phyloP scores from a whole-genome alignment of 1,140 invertebrate species.

The Ladona fulva region DNA sequence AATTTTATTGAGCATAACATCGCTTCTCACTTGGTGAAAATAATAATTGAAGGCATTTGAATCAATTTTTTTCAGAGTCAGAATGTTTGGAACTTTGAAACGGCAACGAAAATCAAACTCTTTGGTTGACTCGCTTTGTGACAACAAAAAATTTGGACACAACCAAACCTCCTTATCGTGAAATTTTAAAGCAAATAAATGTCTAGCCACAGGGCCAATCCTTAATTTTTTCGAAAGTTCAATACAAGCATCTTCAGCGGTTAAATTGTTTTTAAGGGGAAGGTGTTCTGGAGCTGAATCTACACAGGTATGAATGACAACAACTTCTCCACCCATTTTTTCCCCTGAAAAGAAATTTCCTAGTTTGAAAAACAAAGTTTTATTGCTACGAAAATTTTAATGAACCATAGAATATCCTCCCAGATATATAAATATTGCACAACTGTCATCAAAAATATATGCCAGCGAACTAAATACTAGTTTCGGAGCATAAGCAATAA shows the following conservation, averaged over 20 bases:
- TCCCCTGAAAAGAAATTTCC: background rate
- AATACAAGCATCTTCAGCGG: slow-evolving; percentile 61
- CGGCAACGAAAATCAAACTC: slow-evolving; percentile 65
- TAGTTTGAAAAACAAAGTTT: no score
- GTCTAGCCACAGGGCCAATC: slow-evolving; percentile 63
- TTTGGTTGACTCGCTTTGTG: slow-evolving; percentile 39
- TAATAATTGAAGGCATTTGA: slow-evolving; percentile 69
- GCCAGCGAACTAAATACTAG: no score
- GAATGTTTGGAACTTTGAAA: slow-evolving; percentile 57
- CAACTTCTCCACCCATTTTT: background rate
- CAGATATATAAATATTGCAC: no score
- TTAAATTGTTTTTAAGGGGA: slow-evolving; percentile 22
- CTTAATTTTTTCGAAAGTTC: slow-evolving; percentile 54
- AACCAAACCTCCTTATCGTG: slow-evolving; percentile 53
- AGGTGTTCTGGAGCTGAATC: background rate
- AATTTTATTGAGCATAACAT: slow-evolving; percentile 69
- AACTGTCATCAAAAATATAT: no score
- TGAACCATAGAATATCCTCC: no score
- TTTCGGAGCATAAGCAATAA: no score
- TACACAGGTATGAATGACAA: background rate
- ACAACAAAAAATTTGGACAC: slow-evolving; percentile 44
- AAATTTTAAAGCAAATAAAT: slow-evolving; percentile 63
- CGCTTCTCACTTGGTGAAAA: slow-evolving; percentile 71
- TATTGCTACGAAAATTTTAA: no score
- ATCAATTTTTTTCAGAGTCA: slow-evolving; percentile 57